Evolutionary conservation across 2,888 invertebrate species (phyloP).

Genomic region (Drosophila parthenogenetica): DNA sequence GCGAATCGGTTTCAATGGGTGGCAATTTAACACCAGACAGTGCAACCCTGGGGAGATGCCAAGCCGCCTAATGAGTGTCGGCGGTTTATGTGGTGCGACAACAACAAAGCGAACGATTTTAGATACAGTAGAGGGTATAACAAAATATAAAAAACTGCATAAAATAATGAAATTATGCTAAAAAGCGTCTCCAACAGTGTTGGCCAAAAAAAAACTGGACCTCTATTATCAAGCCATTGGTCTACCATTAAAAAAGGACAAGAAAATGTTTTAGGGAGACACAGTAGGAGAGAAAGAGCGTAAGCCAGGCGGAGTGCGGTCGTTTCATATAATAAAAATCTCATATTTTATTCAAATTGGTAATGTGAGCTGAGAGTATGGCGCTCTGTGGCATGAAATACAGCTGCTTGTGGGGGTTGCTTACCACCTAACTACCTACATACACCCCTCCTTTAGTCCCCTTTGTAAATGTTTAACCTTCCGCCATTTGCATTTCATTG

Average conservation of each 20-base stretch:
- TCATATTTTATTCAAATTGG: conserved; percentile 84
- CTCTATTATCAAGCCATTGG: conserved; percentile 75
- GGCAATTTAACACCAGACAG: conserved; percentile 56
- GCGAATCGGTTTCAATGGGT: conserved; percentile 16
- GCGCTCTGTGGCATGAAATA: conserved; percentile 16
- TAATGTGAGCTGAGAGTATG: conserved; percentile 71
- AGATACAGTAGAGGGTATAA: neutral
- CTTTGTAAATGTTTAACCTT: conserved; percentile 7
- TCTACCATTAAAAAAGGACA: conserved; percentile 56
- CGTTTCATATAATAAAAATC: conserved; percentile 72
- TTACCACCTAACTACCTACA: neutral
- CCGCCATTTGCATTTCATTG: conserved; percentile 65
- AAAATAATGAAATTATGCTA: conserved; percentile 73
- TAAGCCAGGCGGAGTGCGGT: neutral
- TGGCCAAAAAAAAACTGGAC: conserved; percentile 48
- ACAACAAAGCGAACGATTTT: neutral
- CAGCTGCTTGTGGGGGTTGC: neutral
- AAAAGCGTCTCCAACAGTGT: conserved; percentile 43
- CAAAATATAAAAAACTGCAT: conserved; percentile 46
- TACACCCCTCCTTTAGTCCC: neutral
- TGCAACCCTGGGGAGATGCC: conserved; percentile 40
- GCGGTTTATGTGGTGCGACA: conserved; percentile 65
- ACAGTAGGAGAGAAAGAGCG: neutral
- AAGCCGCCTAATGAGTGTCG: conserved; percentile 74
- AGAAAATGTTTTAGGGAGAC: neutral